phyloP scores from a whole-genome alignment of 2,113 vertebrate genomes.

The Tragelaphus buxtoni region DNA sequence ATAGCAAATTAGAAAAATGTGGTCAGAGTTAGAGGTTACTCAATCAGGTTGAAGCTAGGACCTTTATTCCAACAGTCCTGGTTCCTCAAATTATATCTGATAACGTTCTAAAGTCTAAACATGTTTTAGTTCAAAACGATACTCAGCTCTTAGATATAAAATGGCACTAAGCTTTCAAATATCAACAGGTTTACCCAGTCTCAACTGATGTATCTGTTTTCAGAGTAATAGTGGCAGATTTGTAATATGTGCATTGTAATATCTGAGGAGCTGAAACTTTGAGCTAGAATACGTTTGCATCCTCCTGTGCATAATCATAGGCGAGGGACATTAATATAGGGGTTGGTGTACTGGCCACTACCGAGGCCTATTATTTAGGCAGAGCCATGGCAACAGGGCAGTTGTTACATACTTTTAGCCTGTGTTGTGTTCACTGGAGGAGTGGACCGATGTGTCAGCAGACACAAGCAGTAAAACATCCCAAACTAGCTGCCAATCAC shows the following conservation, averaged over 20 bases:
- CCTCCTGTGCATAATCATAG: conserved; percentile 73
- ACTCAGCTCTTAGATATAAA: conserved; percentile 73
- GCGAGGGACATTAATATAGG: conserved; percentile 67
- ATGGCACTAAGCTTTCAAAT: conserved; percentile 70
- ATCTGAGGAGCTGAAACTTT: conserved; percentile 66
- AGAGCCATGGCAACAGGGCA: conserved; percentile 36
- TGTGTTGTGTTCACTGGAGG: neutral
- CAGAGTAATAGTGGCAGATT: neutral
- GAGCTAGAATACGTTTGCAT: conserved; percentile 62
- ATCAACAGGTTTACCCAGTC: conserved; percentile 65
- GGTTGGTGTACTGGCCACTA: conserved; percentile 19
- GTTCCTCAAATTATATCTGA: conserved; percentile 72
- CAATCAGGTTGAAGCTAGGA: conserved; percentile 76
- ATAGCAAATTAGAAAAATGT: conserved; percentile 83
- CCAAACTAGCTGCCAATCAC: neutral
- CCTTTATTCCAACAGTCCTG: conserved; percentile 69
- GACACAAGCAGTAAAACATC: neutral
- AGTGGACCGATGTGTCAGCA: neutral
- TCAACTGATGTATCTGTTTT: conserved; percentile 59
- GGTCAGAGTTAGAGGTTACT: conserved; percentile 77
- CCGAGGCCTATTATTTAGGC: conserved; percentile 37
- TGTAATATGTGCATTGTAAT: neutral
- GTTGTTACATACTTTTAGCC: neutral
- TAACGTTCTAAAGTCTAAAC: conserved; percentile 80
- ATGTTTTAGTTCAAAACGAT: conserved; percentile 79